These are phyloP conservation scores for Diplodus sargus DNA, from an alignment of 2,797 vertebrate species.

Conservation along the genomic window DNA sequence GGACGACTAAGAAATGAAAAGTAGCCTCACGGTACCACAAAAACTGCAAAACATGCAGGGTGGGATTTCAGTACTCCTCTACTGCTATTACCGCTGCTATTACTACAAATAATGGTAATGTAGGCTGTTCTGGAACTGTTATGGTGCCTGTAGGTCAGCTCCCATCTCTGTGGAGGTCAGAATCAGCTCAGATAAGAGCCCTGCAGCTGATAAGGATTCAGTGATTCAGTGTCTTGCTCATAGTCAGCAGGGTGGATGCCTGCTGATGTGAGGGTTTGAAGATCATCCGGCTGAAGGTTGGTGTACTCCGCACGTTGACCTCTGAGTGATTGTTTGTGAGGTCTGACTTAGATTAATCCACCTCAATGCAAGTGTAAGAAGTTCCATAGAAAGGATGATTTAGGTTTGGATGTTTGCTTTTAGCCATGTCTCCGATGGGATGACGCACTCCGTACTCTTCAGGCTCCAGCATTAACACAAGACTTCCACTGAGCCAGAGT, in stretches of 20 bases:
- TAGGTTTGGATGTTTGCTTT: not conserved
- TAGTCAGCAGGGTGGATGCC: conserved; percentile 50
- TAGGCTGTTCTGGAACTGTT: conserved; percentile 21
- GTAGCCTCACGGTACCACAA: not conserved
- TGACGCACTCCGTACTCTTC: not conserved
- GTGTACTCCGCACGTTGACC: conserved; percentile 18
- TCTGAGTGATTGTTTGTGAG: conserved; percentile 1
- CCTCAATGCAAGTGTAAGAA: not conserved
- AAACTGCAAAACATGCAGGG: not conserved
- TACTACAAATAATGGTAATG: conserved; percentile 15
- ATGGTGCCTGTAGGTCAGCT: conserved; percentile 47
- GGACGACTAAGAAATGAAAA: not conserved
- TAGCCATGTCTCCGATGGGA: not conserved
- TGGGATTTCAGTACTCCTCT: not conserved
- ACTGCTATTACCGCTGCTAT: not conserved
- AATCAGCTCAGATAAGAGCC: conserved; percentile 45
- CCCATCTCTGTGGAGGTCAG: conserved; percentile 60
- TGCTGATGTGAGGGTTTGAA: conserved; percentile 64
- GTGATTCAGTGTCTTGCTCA: conserved; percentile 71
- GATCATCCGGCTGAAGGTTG: conserved; percentile 40
- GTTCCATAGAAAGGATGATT: not conserved
- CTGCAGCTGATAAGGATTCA: conserved; percentile 56
- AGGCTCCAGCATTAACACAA: not conserved
- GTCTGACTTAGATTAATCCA: conserved; percentile 6
- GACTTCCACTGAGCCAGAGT: not conserved